Base-by-base conservation (phyloP, 2,888 invertebrate genomes). In the Nemurella pictetii region DNA sequence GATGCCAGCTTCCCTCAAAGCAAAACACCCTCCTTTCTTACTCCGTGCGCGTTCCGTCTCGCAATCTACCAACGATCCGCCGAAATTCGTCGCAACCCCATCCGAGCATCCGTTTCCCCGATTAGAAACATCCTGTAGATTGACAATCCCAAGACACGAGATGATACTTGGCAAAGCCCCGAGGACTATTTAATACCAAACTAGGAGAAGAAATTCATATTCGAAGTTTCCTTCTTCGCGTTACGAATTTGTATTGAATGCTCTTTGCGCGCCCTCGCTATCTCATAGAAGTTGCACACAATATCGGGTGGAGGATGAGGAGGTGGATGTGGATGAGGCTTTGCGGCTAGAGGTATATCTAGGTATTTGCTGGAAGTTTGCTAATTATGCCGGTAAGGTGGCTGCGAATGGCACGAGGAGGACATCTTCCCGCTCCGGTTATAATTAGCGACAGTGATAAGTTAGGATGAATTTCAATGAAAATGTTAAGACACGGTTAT, bases 181-280 rank as follows among this genome's bases (percentile, higher is more conserved):
- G 55, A 55, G 55, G 55, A 55, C 78, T 78, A 78, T 78, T 78
- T 78, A 78, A 78, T 78, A 78, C 78, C 28, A 30, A 30, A 78
- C 78, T 78, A 30, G 30, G 27, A 29, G 78, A 78, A 78, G 78
- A 78, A 28, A 29, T 29, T 78, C 55, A 55, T 55, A 55, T 55
- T 12, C 55, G 55, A 55, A 55, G 55, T 55, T 55, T 55, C 55
- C 55, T 55, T 55, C 55, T 55, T 55, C 55, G 55, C 55, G 20
- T 55, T 55, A 20, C 12, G 55, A 20, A 55, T 55, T 55, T 12
- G 55, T 55, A 55, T 55, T 55, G 55, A 55, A 55, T 55, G 55
- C 55, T 55, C 55, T 55, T 55, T 55, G 55, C 55, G 55, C 55
- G 5, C 20, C 12, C 35, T 35, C 35, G 55, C 55, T 12, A 55